Conservation (phyloP, 2,113 vertebrate genomes). For the Pseudopodoces humilis region DNA sequence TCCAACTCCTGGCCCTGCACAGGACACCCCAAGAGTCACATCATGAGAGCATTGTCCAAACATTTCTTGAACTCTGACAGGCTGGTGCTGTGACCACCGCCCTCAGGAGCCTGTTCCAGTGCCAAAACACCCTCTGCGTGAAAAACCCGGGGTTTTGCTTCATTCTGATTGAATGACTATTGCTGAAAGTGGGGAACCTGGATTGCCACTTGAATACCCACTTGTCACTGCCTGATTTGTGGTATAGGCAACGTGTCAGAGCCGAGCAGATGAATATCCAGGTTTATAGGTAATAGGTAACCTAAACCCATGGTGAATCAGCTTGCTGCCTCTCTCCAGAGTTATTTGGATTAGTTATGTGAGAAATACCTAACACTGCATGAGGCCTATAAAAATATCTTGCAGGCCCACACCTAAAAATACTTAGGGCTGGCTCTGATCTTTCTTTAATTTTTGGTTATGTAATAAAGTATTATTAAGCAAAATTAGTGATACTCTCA, state of each 20-base stretch:
- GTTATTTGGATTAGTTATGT: not conserved
- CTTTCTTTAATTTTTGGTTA: not conserved
- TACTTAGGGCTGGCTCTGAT: not conserved
- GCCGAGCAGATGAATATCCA: not conserved
- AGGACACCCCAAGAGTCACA: not conserved
- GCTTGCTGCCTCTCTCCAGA: not conserved
- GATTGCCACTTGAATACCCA: not conserved
- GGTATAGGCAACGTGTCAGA: not conserved
- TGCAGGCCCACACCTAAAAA: not conserved
- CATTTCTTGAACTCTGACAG: not conserved
- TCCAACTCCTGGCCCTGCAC: not conserved
- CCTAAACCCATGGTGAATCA: not conserved
- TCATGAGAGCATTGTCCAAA: not conserved
- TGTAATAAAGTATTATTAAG: not conserved
- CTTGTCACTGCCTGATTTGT: not conserved
- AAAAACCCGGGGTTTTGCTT: not conserved
- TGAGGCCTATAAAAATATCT: not conserved
- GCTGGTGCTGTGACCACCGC: not conserved
- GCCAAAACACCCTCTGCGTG: not conserved
- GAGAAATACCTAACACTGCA: not conserved
- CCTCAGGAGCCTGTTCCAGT: not conserved
- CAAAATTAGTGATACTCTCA: not conserved
- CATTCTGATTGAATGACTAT: not conserved
- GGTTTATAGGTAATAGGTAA: not conserved
- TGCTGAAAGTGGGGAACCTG: not conserved